phyloP scores from a whole-genome alignment of 1,140 invertebrate species.

The Heliconius nattereri region DNA sequence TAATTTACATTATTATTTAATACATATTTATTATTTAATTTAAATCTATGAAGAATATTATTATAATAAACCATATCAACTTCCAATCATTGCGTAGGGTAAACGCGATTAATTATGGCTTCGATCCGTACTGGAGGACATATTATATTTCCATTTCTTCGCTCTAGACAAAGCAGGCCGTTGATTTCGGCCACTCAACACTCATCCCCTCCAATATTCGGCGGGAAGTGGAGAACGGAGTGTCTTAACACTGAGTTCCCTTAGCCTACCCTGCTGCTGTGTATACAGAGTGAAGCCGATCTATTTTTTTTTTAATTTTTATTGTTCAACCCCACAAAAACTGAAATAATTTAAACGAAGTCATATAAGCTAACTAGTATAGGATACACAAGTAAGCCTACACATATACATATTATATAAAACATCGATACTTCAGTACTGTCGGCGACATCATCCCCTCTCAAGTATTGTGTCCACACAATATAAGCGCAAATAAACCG shows the following conservation, averaged over 20 bases:
- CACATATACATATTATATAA: background rate
- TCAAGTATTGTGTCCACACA: constrained; percentile 76
- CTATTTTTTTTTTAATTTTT: background rate
- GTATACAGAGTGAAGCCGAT: too few relatives aligned
- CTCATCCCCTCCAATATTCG: background rate
- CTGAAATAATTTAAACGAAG: background rate
- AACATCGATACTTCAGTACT: constrained; percentile 29
- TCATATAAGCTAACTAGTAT: background rate
- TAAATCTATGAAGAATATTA: too few relatives aligned
- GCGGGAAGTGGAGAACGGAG: background rate
- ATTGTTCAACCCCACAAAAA: background rate
- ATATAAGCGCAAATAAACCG: constrained; percentile 77
- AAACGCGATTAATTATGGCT: too few relatives aligned
- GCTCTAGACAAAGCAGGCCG: background rate
- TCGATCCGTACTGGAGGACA: too few relatives aligned
- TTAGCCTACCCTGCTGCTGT: too few relatives aligned
- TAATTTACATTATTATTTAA: too few relatives aligned
- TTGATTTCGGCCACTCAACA: background rate
- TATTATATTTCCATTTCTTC: too few relatives aligned
- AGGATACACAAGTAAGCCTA: background rate
- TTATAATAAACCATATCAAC: too few relatives aligned
- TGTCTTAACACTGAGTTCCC: too few relatives aligned
- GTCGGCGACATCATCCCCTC: constrained; percentile 48
- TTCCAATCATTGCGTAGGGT: too few relatives aligned
- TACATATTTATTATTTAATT: too few relatives aligned